phyloP scores from a whole-genome alignment of 2,113 vertebrate species.

The Struthio camelus region DNA sequence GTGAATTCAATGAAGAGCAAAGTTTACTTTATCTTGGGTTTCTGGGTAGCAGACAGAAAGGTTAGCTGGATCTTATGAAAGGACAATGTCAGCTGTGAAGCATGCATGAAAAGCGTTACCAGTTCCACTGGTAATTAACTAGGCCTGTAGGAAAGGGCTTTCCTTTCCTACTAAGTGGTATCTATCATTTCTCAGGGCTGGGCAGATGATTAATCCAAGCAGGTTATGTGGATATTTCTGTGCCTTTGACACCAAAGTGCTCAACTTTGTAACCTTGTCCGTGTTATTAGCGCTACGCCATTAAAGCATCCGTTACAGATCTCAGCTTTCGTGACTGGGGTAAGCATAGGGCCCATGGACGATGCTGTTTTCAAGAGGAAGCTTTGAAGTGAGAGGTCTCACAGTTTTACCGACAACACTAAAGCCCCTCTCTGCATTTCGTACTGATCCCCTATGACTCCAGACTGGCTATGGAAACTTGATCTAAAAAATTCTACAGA shows the following conservation, averaged over 20 bases:
- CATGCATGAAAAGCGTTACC: not conserved
- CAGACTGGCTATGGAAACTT: not conserved
- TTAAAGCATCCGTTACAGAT: not conserved
- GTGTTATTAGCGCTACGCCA: not conserved
- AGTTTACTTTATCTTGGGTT: slow-evolving; percentile 51
- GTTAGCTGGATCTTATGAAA: not conserved
- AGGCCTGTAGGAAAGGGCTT: not conserved
- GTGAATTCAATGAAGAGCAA: not conserved
- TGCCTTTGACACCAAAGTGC: not conserved
- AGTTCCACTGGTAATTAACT: not conserved
- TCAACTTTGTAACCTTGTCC: not conserved
- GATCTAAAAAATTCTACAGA: not conserved
- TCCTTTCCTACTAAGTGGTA: not conserved
- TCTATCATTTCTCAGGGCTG: not conserved
- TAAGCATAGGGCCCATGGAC: not conserved
- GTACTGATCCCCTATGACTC: not conserved
- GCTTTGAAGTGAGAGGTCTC: not conserved
- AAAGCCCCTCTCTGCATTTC: not conserved
- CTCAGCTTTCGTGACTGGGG: not conserved
- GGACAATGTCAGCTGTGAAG: not conserved
- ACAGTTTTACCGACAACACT: not conserved
- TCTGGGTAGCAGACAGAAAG: slow-evolving; percentile 7
- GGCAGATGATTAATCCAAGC: slow-evolving; percentile 3
- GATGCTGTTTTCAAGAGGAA: not conserved
- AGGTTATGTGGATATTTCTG: not conserved